Conservation (phyloP, 2,113 vertebrate species). For the Picathartes gymnocephalus region DNA sequence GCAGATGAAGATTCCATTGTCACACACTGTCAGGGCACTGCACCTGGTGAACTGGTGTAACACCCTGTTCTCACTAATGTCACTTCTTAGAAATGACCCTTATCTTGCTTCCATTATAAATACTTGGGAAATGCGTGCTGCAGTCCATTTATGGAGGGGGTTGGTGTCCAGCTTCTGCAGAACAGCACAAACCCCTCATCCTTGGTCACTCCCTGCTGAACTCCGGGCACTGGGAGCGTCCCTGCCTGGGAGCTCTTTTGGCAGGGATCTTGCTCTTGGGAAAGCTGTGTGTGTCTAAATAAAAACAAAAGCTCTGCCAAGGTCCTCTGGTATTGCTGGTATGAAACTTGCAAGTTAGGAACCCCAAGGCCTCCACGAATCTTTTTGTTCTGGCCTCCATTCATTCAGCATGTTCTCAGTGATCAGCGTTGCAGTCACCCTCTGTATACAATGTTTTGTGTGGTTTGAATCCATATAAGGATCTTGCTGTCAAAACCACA, state of each 20-base stretch:
- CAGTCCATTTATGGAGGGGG: fast-evolving
- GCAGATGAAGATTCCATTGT: neutral
- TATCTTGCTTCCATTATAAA: neutral
- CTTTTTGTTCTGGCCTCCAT: neutral
- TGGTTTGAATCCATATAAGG: neutral
- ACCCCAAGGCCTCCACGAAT: fast-evolving
- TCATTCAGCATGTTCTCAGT: neutral
- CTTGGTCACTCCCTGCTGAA: neutral
- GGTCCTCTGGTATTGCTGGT: neutral
- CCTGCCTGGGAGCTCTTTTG: neutral
- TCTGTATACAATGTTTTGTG: neutral
- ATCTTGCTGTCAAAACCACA: neutral
- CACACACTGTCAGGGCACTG: neutral
- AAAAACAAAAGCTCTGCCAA: neutral
- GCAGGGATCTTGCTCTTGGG: neutral
- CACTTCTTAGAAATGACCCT: neutral
- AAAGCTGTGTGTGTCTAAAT: neutral
- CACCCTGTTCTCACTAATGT: neutral
- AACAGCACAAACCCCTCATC: neutral
- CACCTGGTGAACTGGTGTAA: neutral
- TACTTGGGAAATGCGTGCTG: fast-evolving
- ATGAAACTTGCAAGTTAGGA: neutral
- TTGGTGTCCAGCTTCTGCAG: neutral
- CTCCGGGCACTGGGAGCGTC: fast-evolving
- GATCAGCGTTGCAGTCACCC: fast-evolving